Base-by-base conservation (phyloP, 2,888 invertebrate genomes). In the Drosophila rubida region DNA sequence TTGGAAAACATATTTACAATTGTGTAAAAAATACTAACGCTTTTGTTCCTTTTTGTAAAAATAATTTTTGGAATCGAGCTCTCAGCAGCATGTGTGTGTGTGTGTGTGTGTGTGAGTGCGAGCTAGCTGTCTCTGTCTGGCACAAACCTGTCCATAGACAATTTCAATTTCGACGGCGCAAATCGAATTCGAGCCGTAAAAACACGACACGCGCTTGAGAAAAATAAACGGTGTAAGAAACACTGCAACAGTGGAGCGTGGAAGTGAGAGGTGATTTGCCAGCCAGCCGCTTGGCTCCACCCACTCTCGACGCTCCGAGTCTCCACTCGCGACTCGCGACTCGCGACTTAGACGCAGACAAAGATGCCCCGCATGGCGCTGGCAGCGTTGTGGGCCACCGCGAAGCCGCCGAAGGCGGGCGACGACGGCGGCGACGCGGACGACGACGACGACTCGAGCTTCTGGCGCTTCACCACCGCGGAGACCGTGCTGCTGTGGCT, bases 321-420 rank as follows among this genome's bases (percentile, higher is more conserved):
- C 23, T 3, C 13, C 2, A 8, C 8, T 27, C 9, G 4, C 11
- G n/a, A 8, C 11, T 3, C 4, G 5, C 27, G 27, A 54, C 19
- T 23, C 35, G n/a, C 35, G 14, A 53, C 55, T 69, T 77, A 90
- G 68, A 90, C 90, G 67, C 90, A 90, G 65, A 90, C 90, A 69
- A 90, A 90, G 58, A 90, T 90, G 54, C 89, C 90, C 60, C 90
- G 85, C 75, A 90, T 85, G 69, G 84, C 76, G 73, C 86, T 90
- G 65, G 90, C 84, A 59, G 90, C 81, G 67, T 79, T 88, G 67
- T 88, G 89, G 58, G 81, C 78, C 63, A 82, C 78, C 14, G 81
- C 58, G 23, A 87, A 87, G 9, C 81, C 87, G 23, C 77, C 69
- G n/a, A 75, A 75, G 27, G 69, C 54, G 57, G 80, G 51, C 64